Percentiles rank a stretch among this genome's conserved stretches.
phyloP scores from a whole-genome alignment of 1,140 invertebrate genomes.

The Aphis gossypii region DNA sequence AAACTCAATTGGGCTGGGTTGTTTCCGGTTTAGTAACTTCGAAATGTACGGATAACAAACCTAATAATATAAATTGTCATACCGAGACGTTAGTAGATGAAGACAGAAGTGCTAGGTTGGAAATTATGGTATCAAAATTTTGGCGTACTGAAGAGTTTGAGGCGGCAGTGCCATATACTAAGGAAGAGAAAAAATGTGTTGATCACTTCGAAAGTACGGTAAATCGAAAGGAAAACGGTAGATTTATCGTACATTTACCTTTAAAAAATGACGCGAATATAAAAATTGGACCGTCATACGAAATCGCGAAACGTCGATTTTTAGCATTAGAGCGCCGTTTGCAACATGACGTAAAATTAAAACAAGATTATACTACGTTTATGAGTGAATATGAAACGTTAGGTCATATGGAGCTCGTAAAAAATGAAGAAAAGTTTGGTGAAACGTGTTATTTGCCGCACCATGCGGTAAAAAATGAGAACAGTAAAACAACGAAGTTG shows the following conservation, averaged over 20 bases:
- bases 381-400: no score
- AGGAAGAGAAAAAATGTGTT: neutral
- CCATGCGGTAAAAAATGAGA: no score
- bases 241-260: neutral
- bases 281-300: no score
- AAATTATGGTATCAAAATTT: neutral
- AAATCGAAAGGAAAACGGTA: neutral
- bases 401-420: no score
- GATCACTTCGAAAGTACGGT: neutral
- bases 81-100: neutral
- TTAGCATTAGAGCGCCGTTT: no score
- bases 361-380: no score
- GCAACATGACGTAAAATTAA: no score
- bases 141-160: neutral
- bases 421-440: no score
- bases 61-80: neutral
- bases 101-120: neutral
- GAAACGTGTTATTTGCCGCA: no score
- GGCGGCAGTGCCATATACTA: neutral
- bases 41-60: neutral
- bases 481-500: no score
- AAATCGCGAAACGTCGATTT: no score
- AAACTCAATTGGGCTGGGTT: slow-evolving; percentile 11
- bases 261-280: neutral
- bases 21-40: neutral